Base-by-base conservation (phyloP, 2,888 invertebrate species). In the Coelopa pilipes region DNA sequence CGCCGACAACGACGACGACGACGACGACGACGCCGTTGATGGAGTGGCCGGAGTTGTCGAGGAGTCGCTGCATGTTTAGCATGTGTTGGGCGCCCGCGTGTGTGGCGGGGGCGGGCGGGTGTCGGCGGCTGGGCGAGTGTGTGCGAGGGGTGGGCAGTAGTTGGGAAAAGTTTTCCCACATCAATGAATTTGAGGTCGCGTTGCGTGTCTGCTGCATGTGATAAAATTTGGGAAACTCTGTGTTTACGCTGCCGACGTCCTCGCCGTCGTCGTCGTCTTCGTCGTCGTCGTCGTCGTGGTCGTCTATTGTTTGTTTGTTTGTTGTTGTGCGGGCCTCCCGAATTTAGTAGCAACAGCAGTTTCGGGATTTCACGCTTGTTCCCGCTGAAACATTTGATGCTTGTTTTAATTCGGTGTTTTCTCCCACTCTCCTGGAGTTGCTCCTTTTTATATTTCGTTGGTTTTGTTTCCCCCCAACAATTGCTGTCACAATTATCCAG, bases 121-220 rank as follows among this genome's bases (percentile, higher is more conserved):
- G 34, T 34, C 34, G 34, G 7, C 2, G 34, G 34, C 34, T 34
- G 34, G 2, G 34, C 7, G 34, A 34, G 34, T 34, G 34, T 34
- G 34, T 34, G 34, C 7, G 34, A 34, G 34, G 7, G 34, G 7
- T 34, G 34, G 7, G 34, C 4, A 34, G 34, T 34, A 34, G 34
- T 34, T 34, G 2, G 60, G 70, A 59, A 19, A 49, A 49, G 24
- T 24, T 70, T 70, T 70, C 70, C 70, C 70, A 70, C 60, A 70
- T 70, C 70, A 60, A 70, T 70, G 47, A 70, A 47, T 70, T 70
- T 60, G 69, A 19, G 57, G 69, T 69, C 57, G 19, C 49, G 15
- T 19, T 47, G 55, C 12, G 68, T 34, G 47, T 19, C 17, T 57
- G 59, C 57, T 69, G 69, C 67, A 46, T 65, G 65, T 65, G 19